Evolutionary conservation across 2,888 invertebrate genomes (phyloP), one percentile per base, ranked within the genome.

Genomic region (Xestia c-nigrum): DNA sequence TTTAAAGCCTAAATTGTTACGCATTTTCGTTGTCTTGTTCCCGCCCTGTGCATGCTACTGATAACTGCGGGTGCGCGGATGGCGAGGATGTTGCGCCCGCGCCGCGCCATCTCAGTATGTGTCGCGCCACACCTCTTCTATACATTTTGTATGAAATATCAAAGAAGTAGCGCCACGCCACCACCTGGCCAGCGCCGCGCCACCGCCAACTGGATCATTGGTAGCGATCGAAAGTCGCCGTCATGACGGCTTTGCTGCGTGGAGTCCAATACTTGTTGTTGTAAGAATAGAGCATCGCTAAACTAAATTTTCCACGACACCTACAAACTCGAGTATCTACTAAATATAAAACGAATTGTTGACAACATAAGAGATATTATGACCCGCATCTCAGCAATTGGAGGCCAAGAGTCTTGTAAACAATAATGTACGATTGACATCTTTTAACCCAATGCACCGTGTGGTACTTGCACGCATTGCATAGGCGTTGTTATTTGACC

Each of bases 351-450:
- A 79, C 16, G 61, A 79, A 16, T 61, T 68, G 79, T 74, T 74
- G 50, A 69, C 68, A 79, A 57, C 43, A 24, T 47, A 66, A 47
- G 14, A n/a, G 24, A 57, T 21, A 19, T 38, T 59, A 47, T 19
- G 55, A 46, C 52, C 38, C 40, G 61, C n/a, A 79, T 46, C 65
- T 38, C 24, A 43, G 21, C 81, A 81, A 81, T 67, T 81, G 55
- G 0, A 38, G 14, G 46, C 43, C 16, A 31, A 50, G 52, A 40
- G 14, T 43, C 57, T 52, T 47, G 52, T 80, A 21, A 74, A 74
- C 79, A 79, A 55, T 68, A 74, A 50, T 57, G 38, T 47, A 16
- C 63, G 40, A 79, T 74, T 79, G 80, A 68, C 74, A 46, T 64
- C 78, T 78, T 52, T 73, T 74, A 67, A 79, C 66, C 74, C 52